These are phyloP conservation scores for Pedionomus torquatus DNA, from an alignment of 2,113 vertebrate species.

Conservation along the genomic window DNA sequence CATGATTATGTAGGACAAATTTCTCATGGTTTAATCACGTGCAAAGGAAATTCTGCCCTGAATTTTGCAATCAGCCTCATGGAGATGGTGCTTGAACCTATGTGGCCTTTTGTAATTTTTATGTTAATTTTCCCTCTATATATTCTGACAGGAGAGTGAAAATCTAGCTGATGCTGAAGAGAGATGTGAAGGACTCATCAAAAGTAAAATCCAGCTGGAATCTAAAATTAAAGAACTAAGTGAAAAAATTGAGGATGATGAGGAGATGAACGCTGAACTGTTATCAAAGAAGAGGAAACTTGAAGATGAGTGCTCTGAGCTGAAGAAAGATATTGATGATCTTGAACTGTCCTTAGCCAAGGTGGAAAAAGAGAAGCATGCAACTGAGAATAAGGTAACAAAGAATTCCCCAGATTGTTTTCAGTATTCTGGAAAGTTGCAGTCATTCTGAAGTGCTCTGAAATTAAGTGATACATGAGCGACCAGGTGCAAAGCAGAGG, in stretches of 20 bases:
- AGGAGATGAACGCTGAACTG: conserved; percentile 57
- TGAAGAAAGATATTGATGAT: conserved; percentile 88
- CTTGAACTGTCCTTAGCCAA: conserved; percentile 83
- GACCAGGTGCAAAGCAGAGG: background rate
- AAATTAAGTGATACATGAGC: background rate
- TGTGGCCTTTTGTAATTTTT: background rate
- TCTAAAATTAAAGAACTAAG: conserved; percentile 82
- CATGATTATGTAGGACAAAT: background rate
- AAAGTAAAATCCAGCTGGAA: conserved; percentile 80
- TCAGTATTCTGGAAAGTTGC: background rate
- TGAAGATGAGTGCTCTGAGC: conserved; percentile 82
- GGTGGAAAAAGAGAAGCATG: conserved; percentile 87
- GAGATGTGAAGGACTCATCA: conserved; percentile 78
- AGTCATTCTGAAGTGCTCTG: background rate
- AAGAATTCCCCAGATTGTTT: background rate
- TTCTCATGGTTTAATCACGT: background rate
- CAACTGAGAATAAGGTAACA: conserved; percentile 83
- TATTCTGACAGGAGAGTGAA: conserved; percentile 76
- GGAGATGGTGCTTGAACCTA: conserved; percentile 64
- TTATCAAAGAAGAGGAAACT: conserved; percentile 78
- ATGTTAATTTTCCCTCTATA: background rate
- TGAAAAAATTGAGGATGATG: conserved; percentile 85
- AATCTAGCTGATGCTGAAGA: conserved; percentile 78
- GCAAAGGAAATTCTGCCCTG: conserved; percentile 60
- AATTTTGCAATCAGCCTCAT: conserved; percentile 64